Conservation (phyloP, 2,888 invertebrate species). For the Autographa pulchrina region DNA sequence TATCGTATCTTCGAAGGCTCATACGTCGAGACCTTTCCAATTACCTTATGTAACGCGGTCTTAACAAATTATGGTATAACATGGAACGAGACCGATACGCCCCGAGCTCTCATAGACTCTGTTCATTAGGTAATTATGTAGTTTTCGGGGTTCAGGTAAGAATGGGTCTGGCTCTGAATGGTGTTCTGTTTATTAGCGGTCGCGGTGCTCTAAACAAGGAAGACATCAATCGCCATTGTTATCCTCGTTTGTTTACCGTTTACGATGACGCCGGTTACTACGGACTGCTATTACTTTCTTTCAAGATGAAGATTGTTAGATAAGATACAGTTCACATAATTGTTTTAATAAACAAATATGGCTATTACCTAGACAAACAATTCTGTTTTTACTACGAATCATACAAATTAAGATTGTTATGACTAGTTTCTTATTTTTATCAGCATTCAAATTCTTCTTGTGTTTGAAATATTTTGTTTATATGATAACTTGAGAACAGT, state of each 20-base stretch:
- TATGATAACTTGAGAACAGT: not conserved
- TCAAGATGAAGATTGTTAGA: slow-evolving; percentile 14
- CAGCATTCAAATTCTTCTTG: too few species aligned
- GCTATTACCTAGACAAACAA: slow-evolving; percentile 1
- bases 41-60: slow-evolving; percentile 72
- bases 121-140: slow-evolving; percentile 77
- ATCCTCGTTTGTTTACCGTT: slow-evolving; percentile 44
- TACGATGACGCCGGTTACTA: slow-evolving; percentile 30
- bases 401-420: not conserved
- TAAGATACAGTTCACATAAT: slow-evolving; percentile 7
- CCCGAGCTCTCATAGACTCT: slow-evolving; percentile 59
- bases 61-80: slow-evolving; percentile 64
- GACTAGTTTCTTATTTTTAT: not conserved
- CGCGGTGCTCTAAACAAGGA: slow-evolving; percentile 51
- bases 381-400: not conserved
- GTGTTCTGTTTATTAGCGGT: slow-evolving; percentile 53
- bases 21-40: slow-evolving; percentile 66
- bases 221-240: slow-evolving; percentile 54
- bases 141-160: slow-evolving; percentile 71
- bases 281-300: slow-evolving; percentile 14
- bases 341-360: not conserved
- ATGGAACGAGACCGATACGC: slow-evolving; percentile 64
- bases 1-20: slow-evolving; percentile 64
- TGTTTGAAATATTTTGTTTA: too few species aligned
- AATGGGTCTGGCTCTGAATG: slow-evolving; percentile 48